Conservation (phyloP, 2,888 invertebrate species). For the Drosophila niveifrons region DNA sequence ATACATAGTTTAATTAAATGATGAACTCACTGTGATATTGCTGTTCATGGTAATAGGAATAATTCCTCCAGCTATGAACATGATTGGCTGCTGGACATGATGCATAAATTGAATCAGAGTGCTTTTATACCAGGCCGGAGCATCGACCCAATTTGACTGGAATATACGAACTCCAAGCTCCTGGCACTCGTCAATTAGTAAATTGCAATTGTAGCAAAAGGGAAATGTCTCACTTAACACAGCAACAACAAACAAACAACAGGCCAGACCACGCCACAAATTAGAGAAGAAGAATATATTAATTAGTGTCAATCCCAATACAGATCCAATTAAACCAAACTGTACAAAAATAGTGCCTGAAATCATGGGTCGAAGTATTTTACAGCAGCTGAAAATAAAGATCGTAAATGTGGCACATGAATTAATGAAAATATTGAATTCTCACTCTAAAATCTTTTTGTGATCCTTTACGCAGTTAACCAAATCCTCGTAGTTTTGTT, state of each 20-base stretch:
- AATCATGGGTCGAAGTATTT: slow-evolving; percentile 19
- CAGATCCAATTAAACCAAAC: slow-evolving; percentile 25
- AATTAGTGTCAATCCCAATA: slow-evolving; percentile 30
- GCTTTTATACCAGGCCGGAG: slow-evolving; percentile 9
- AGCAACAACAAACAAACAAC: slow-evolving; percentile 9
- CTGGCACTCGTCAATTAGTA: slow-evolving; percentile 22
- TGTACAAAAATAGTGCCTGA: slow-evolving; percentile 36
- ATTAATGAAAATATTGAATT: background rate
- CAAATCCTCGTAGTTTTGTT: slow-evolving; percentile 25
- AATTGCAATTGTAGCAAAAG: slow-evolving; percentile 31
- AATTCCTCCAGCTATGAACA: slow-evolving; percentile 20
- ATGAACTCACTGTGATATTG: slow-evolving; percentile 21
- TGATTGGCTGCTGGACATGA: slow-evolving; percentile 17
- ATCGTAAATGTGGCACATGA: background rate
- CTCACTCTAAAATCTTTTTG: slow-evolving; percentile 13
- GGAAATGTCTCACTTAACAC: slow-evolving; percentile 34
- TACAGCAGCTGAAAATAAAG: slow-evolving; percentile 15
- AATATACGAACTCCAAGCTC: slow-evolving; percentile 5
- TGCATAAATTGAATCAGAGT: slow-evolving; percentile 21
- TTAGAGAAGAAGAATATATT: slow-evolving; percentile 36
- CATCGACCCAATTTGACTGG: slow-evolving; percentile 21
- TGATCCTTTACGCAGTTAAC: slow-evolving; percentile 29
- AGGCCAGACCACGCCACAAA: slow-evolving; percentile 25
- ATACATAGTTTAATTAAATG: background rate
- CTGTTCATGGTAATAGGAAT: slow-evolving; percentile 20